Conservation (phyloP, 2,113 vertebrate genomes). For the Bujurquina vittata region DNA sequence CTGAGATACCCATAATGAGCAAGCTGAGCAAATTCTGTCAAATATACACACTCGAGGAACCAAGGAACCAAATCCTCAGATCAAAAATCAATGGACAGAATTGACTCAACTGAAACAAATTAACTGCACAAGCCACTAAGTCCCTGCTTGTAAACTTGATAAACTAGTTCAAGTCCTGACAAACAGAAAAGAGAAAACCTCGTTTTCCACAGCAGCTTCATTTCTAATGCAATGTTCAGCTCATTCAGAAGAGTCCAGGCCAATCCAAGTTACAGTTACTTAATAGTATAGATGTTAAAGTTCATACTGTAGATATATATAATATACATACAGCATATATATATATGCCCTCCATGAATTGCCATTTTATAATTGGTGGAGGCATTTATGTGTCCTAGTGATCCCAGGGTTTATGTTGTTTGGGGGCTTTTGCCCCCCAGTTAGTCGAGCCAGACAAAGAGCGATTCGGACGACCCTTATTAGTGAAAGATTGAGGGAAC, state of each 20-base stretch:
- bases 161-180: not conserved
- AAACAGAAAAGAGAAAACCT: not conserved
- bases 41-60: constrained; percentile 69
- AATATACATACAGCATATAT: too few species aligned
- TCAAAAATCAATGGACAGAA: constrained; percentile 87
- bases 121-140: constrained; percentile 70
- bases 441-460: too few species aligned
- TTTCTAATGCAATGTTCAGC: not conserved
- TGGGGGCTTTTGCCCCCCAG: too few species aligned
- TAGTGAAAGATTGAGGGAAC: too few species aligned
- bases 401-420: too few species aligned
- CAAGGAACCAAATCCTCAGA: constrained; percentile 65
- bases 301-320: too few species aligned
- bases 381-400: too few species aligned
- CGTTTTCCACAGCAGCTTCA: not conserved
- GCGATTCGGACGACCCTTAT: too few species aligned
- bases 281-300: not conserved
- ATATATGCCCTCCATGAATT: too few species aligned
- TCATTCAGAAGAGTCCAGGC: not conserved
- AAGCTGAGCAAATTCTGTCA: constrained; percentile 66
- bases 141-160: constrained; percentile 62
- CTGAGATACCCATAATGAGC: constrained; percentile 31
- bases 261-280: not conserved
- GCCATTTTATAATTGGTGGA: too few species aligned
- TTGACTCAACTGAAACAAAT: constrained; percentile 81